A percentile compares a stretch with the other conserved stretches of the same genome.
These are phyloP conservation scores for Cherax quadricarinatus DNA, from an alignment of 1,140 invertebrate species.

Conservation along the genomic window DNA sequence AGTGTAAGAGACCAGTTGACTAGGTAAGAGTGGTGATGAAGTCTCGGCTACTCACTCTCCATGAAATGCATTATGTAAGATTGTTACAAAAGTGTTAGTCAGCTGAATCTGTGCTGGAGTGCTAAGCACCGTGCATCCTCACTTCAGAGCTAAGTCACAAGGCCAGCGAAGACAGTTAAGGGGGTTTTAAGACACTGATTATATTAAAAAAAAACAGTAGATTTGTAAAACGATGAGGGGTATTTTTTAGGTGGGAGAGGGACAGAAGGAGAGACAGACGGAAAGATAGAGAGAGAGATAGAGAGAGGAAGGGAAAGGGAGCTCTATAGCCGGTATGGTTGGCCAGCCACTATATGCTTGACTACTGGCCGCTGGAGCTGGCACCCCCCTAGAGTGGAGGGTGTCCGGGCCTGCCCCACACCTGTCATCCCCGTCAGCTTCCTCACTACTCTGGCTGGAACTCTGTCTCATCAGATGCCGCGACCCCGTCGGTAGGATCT, in stretches of 20 bases:
- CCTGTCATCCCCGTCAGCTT: conserved; percentile 85
- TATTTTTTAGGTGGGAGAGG: background rate
- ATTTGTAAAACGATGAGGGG: conserved; percentile 8
- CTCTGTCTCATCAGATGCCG: conserved; percentile 84
- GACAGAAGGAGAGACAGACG: background rate
- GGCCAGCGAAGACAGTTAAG: conserved; percentile 62
- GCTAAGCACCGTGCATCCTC: conserved; percentile 59
- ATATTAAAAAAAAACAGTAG: conserved; percentile 28
- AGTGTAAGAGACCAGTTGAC: background rate
- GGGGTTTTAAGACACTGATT: conserved; percentile 50
- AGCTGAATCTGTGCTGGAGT: conserved; percentile 54
- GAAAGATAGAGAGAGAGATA: conserved; percentile 2
- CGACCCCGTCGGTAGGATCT: conserved; percentile 92
- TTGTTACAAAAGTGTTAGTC: background rate
- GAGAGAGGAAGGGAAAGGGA: conserved; percentile 14
- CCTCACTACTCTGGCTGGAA: conserved; percentile 94
- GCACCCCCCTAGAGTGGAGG: too few relatives aligned
- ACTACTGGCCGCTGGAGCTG: background rate
- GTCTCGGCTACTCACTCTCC: too few relatives aligned
- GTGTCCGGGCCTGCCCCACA: conserved; percentile 77
- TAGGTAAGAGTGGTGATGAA: too few relatives aligned
- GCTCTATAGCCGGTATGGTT: conserved; percentile 29
- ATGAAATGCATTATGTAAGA: background rate
- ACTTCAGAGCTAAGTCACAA: conserved; percentile 65
- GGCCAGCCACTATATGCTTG: conserved; percentile 52